A percentile compares a stretch with the other conserved stretches of the same genome.
phyloP scores from a whole-genome alignment of 2,888 invertebrate species.

The Ornithoptera priamus region DNA sequence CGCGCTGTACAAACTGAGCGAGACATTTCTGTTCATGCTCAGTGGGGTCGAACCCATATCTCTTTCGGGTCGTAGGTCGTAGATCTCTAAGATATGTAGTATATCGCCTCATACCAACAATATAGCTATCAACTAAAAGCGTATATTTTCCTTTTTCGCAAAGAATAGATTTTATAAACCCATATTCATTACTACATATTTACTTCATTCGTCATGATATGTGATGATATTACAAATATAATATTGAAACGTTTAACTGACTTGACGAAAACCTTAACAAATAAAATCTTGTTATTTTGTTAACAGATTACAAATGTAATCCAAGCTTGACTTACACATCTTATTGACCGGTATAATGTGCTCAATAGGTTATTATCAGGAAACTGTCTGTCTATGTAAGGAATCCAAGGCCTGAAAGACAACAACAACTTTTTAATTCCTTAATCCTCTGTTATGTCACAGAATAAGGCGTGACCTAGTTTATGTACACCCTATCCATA shows the following conservation, averaged over 20 bases:
- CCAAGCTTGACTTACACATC: constrained; percentile 17
- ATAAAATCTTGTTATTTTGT: constrained; percentile 27
- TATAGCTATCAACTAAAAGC: too few species aligned
- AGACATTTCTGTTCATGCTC: too few species aligned
- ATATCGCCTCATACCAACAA: too few species aligned
- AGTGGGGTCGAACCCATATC: too few species aligned
- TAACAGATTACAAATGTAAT: constrained; percentile 28
- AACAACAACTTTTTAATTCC: constrained; percentile 13
- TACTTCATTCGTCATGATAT: too few species aligned
- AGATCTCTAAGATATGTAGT: too few species aligned
- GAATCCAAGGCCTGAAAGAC: constrained; percentile 7
- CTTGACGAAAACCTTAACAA: constrained; percentile 17
- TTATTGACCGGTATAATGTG: constrained; percentile 22
- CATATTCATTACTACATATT: too few species aligned
- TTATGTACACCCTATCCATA: background rate
- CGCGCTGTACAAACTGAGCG: too few species aligned
- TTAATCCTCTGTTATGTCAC: constrained; percentile 3
- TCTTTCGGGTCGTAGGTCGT: too few species aligned
- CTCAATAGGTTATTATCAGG: constrained; percentile 10
- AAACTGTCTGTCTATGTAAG: constrained; percentile 6
- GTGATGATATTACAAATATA: background rate
- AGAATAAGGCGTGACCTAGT: constrained; percentile 8
- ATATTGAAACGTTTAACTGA: background rate
- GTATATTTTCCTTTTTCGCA: too few species aligned
- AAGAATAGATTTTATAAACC: too few species aligned